These are phyloP conservation scores for Gastrophysa polygoni DNA, from an alignment of 2,888 invertebrate genomes.

Conservation along the genomic window DNA sequence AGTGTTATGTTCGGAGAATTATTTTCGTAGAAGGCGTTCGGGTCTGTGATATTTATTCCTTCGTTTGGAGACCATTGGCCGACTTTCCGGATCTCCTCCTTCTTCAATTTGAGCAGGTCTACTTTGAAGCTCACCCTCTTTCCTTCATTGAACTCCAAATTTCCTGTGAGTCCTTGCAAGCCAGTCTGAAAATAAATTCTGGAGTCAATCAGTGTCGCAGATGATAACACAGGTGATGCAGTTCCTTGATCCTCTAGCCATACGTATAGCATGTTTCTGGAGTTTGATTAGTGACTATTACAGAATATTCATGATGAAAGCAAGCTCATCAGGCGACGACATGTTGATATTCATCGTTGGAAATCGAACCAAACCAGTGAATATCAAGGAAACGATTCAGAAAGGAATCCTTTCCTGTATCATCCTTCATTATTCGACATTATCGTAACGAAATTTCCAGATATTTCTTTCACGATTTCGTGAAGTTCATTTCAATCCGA, in stretches of 20 bases:
- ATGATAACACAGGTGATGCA: too few relatives aligned
- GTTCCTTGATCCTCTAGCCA: too few relatives aligned
- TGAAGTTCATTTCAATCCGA: not conserved
- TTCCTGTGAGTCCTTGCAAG: slow-evolving; percentile 86
- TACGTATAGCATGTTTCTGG: too few relatives aligned
- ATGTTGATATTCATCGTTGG: not conserved
- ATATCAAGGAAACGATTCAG: too few relatives aligned
- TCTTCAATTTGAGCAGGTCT: slow-evolving; percentile 81
- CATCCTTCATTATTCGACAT: too few relatives aligned
- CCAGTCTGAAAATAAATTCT: slow-evolving; percentile 65
- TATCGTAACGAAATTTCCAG: not conserved
- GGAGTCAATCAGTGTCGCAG: not conserved
- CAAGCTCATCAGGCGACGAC: too few relatives aligned
- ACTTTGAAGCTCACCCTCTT: slow-evolving; percentile 82
- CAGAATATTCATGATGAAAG: too few relatives aligned
- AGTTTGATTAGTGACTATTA: too few relatives aligned
- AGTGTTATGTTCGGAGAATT: slow-evolving; percentile 85
- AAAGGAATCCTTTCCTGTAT: too few relatives aligned
- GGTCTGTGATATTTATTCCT: slow-evolving; percentile 83
- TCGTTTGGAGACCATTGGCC: slow-evolving; percentile 80
- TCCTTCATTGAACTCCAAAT: slow-evolving; percentile 85
- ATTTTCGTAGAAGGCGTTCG: slow-evolving; percentile 83
- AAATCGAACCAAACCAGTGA: too few relatives aligned
- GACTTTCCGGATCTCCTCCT: slow-evolving; percentile 78
- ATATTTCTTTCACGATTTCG: not conserved